Evolutionary conservation across 2,888 invertebrate species (phyloP), one percentile per base, ranked within the genome.

Genomic region (Conchocele bisecta): DNA sequence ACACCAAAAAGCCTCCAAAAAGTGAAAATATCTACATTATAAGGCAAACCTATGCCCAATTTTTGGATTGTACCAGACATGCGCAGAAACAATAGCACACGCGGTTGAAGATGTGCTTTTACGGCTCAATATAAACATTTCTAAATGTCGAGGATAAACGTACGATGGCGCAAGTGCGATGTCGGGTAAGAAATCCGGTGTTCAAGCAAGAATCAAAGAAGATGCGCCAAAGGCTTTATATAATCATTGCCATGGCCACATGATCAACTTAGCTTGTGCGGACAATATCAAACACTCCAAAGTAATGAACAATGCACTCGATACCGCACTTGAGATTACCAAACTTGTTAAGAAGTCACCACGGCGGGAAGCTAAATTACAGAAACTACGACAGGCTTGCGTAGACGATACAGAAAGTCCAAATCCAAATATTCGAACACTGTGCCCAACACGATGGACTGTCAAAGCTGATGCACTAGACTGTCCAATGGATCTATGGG

Each of bases 341-440:
- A 76, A 72, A 44, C 67, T 80, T 20, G 53, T 79, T 6, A 79
- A 75, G 37, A 58, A 64, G 29, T 79, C 78, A 13, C 75, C 78
- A 11, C 33, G 61, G 51, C 59, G 67, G 17, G 63, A 80, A 29
- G 50, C 54, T 17, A 31, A 58, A 20, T 56, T 76, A 42, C 31
- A 75, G 51, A 26, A 75, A 22, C 24, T 79, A 20, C 63, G 68
- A 63, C 39, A 42, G 28, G 31, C 24, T 44, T 26, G 46, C 64
- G 44, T 50, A 33, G 39, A 33, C 17, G 50, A 50, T 4, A 20
- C 20, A 24, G 56, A 64, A 1, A 56, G 53, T 22, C 42, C 53
- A 17, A 44, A 39, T 4, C 42, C 57, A 28, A 56, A 39, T 46
- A 58, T 57, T n/a, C 17, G 57, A 41, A 17, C 50, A 13, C 13